These are phyloP conservation scores for Cephus spinipes DNA, from an alignment of 2,888 invertebrate genomes.

Conservation along the genomic window DNA sequence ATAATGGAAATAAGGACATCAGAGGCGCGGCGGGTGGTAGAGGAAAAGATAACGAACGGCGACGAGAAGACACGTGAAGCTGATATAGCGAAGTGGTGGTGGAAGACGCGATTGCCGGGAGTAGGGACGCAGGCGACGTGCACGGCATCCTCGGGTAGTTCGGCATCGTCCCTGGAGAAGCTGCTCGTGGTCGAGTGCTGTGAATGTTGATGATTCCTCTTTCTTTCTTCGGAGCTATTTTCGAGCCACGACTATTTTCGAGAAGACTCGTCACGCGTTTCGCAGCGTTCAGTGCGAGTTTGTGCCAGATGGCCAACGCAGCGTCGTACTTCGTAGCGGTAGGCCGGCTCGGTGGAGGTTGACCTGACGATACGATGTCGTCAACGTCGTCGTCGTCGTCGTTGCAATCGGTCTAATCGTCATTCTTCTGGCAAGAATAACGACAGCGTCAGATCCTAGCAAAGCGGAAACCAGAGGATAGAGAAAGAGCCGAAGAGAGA, in stretches of 20 bases:
- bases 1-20: too few species aligned
- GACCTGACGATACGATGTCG: constrained; percentile 27
- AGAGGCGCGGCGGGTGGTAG: too few species aligned
- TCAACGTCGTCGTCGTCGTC: constrained; percentile 39
- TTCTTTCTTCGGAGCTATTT: constrained; percentile 58
- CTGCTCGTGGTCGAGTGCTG: constrained; percentile 23
- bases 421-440: too few species aligned
- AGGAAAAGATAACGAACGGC: too few species aligned
- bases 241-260: constrained; percentile 60
- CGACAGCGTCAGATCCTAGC: too few species aligned
- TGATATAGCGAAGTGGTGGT: too few species aligned
- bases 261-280: constrained; percentile 59
- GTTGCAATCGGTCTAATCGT: constrained; percentile 22
- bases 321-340: constrained; percentile 39
- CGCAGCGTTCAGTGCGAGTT: constrained; percentile 58
- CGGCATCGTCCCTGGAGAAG: constrained; percentile 42
- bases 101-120: too few species aligned
- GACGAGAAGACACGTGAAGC: too few species aligned
- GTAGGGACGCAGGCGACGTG: too few species aligned
- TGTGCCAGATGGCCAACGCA: constrained; percentile 58
- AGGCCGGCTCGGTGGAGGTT: constrained; percentile 28
- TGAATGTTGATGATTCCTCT: constrained; percentile 50
- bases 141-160: not conserved
- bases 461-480: too few species aligned
- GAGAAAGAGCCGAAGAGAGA: too few species aligned